These are phyloP conservation scores for Vanessa cardui DNA, from an alignment of 2,888 invertebrate genomes.

Conservation along the genomic window DNA sequence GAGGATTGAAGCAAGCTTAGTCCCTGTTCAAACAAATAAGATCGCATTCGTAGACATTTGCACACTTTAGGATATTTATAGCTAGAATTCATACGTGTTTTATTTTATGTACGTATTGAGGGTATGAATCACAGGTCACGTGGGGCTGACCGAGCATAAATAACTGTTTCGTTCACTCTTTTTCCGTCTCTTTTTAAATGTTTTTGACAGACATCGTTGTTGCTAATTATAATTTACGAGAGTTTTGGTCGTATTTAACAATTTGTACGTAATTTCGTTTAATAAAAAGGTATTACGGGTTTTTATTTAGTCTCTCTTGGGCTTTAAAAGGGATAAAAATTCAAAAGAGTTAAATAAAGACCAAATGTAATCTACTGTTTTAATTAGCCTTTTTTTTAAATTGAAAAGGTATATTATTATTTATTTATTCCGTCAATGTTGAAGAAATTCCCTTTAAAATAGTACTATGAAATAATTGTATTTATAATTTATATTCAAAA, in stretches of 20 bases:
- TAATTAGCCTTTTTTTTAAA: too few relatives aligned
- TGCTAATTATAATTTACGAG: neutral
- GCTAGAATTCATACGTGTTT: conserved; percentile 15
- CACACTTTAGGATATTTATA: conserved; percentile 26
- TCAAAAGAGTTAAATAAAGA: too few relatives aligned
- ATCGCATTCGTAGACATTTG: conserved; percentile 5
- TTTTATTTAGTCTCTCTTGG: too few relatives aligned
- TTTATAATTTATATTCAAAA: too few relatives aligned
- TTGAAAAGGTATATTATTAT: too few relatives aligned
- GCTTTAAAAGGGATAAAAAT: too few relatives aligned
- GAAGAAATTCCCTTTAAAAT: too few relatives aligned
- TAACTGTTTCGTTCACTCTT: conserved; percentile 29
- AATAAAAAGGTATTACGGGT: neutral
- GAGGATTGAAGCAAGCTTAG: neutral
- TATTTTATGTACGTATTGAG: conserved; percentile 18
- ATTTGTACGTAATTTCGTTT: neutral
- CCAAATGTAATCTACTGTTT: too few relatives aligned
- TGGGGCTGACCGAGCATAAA: conserved; percentile 27
- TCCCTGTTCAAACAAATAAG: conserved; percentile 1
- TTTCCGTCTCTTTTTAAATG: conserved; percentile 12
- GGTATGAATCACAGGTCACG: conserved; percentile 24
- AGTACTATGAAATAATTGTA: too few relatives aligned
- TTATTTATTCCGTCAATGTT: too few relatives aligned
- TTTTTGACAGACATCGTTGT: conserved; percentile 4
- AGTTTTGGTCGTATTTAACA: neutral